Evolutionary conservation across 2,888 invertebrate genomes (phyloP), one percentile per base, ranked within the genome.

Genomic region (Trissoscelio sp.): DNA sequence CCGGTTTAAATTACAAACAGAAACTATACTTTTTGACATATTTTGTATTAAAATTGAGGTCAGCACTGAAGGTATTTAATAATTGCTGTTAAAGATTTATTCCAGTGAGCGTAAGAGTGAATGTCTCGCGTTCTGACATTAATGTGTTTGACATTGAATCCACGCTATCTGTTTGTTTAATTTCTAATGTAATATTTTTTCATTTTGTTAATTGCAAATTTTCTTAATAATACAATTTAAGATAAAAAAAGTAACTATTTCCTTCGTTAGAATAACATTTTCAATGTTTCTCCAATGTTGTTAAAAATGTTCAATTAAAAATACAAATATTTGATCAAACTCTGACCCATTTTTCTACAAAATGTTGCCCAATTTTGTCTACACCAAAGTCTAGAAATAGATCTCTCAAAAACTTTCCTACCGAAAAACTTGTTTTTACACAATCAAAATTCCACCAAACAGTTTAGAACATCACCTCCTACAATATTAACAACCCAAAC

Each of bases 81-180:
- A 70, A 70, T 58, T 70, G 20, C 58, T n/a, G 34, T 28, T 48
- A 70, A 70, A 46, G 20, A 70, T 58, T 58, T 70, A 70, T 70
- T 70, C 31, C 57, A 57, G 70, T n/a, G 70, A 70, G 70, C 18
- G 70, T 37, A 70, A 70, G 31, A 70, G 70, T 70, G 70, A 70
- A 70, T 70, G 58, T 48, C 44, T 69, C 37, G 66, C 39, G 39
- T 18, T n/a, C 55, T 20, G 57, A 22, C 48, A 48, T 46, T 58
- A 70, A 70, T 58, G 57, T 31, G 48, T 70, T 58, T 70, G 70
- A 58, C 70, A 58, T 70, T 70, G 58, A 44, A 69, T 69, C 14
- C 12, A 9, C 34, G 44, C 51, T 39, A 28, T 22, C 37, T 46
- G n/a, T 48, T 51, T 37, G 34, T 20, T 31, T 66, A 37, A 51